Evolutionary conservation across 2,113 vertebrate species (phyloP).

Genomic region (Cyanistes caeruleus): DNA sequence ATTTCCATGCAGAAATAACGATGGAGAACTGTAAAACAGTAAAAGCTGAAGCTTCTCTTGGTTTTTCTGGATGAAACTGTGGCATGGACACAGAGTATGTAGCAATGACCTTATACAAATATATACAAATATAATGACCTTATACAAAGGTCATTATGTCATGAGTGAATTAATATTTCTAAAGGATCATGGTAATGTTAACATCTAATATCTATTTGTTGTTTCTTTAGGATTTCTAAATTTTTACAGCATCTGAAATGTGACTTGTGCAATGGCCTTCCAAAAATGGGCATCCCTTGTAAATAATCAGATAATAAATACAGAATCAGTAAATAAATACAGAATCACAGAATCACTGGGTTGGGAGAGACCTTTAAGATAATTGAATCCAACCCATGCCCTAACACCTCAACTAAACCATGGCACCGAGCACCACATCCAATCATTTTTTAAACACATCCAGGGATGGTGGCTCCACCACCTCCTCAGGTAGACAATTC

Average conservation of each 20-base stretch:
- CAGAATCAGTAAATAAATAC: not conserved
- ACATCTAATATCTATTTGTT: not conserved
- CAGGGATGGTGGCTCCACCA: too few species aligned
- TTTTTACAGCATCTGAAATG: not conserved
- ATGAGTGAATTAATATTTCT: not conserved
- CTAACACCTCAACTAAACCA: too few species aligned
- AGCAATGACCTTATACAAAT: too few species aligned
- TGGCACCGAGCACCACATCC: too few species aligned
- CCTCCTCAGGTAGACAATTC: too few species aligned
- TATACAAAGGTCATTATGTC: not conserved
- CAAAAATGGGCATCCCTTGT: not conserved
- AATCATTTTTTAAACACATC: too few species aligned
- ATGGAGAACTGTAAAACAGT: not conserved
- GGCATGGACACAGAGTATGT: not conserved
- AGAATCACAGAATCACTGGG: too few species aligned
- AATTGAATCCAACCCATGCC: too few species aligned
- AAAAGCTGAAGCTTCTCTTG: not conserved
- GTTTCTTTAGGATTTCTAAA: not conserved
- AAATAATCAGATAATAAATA: not conserved
- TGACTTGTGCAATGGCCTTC: not conserved
- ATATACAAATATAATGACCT: too few species aligned
- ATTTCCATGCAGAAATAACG: not conserved
- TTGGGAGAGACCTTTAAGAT: too few species aligned
- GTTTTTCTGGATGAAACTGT: not conserved
- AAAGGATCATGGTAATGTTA: not conserved